A percentile compares a stretch with the other conserved stretches of the same genome.
These are phyloP conservation scores for Myioborus miniatus DNA, from an alignment of 2,797 vertebrate genomes.

Conservation along the genomic window DNA sequence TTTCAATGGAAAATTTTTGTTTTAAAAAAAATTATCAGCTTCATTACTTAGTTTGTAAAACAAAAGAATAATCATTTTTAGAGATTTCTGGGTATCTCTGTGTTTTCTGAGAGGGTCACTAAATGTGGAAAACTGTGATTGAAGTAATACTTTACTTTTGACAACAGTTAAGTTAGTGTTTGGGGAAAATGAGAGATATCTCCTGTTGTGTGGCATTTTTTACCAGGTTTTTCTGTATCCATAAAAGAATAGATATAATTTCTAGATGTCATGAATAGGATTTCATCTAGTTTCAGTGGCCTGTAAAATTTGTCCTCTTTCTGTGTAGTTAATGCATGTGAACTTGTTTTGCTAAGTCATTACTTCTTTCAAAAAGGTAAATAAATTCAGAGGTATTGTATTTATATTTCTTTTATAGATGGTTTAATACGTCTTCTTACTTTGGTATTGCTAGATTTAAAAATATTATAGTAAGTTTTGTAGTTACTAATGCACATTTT, in stretches of 20 bases:
- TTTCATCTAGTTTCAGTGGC: background rate
- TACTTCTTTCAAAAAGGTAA: background rate
- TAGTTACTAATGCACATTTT: background rate
- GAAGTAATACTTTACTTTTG: background rate
- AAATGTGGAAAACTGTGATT: background rate
- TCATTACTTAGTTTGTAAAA: background rate
- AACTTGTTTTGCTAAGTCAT: background rate
- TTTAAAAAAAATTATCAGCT: background rate
- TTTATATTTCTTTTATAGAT: background rate
- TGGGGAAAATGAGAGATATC: background rate
- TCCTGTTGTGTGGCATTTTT: background rate
- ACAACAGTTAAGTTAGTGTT: background rate
- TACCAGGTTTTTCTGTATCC: background rate
- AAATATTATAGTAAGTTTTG: background rate
- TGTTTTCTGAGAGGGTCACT: background rate
- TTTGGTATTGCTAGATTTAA: background rate
- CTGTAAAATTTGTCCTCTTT: background rate
- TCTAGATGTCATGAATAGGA: background rate
- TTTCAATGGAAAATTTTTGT: background rate
- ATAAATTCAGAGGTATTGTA: background rate
- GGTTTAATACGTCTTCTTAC: background rate
- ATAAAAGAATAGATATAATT: accelerated
- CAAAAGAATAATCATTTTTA: background rate
- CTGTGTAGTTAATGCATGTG: background rate
- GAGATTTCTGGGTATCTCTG: background rate